Base-by-base conservation (phyloP, 2,797 vertebrate genomes). In the Manis javanica region DNA sequence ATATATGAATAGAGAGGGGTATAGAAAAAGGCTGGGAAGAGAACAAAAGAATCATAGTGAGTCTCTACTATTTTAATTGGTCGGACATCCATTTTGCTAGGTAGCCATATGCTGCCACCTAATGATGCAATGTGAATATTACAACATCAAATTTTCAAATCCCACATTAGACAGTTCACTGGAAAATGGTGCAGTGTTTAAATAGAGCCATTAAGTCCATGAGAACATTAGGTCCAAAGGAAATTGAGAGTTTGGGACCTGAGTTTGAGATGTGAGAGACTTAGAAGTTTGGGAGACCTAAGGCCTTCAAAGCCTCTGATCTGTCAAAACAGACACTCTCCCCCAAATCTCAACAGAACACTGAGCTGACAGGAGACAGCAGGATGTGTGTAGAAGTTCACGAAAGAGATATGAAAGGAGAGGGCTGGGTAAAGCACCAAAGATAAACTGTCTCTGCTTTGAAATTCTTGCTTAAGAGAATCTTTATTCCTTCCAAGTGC, bases 41-140 rank as follows among this genome's bases (percentile, higher is more conserved):
- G 24, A 86, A 95, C 49, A 53, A 29, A 87, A 88, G 53, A 77
- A 77, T 34, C 14, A 15, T 3, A 0, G 63, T 15, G 19, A 10
- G 31, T 75, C 90, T 96, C 82, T 39, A 46, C 66, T 37, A 87
- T 55, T 19, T 9, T 72, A 88, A 61, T 21, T 61, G 29, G 86
- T 19, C 42, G 72, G 39, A 72, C 39, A 74, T 11, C 0, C 51
- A 34, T 3, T 59, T 16, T 79, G 21, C 24, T 15, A 57, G 61
- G 46, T 55, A 61, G 91, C 26, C 53, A 3, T 2, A 18, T 95
- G 96, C 98, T 98, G 98, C 98, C 98, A 97, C 46, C 98, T 97
- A 87, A 68, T 8, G 98, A 96, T 55, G 77, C 3, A 10, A 10
- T 0, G 2, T 16, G 53, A 79, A 9, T 92, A 97, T 86, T 96